Evolutionary conservation across 2,113 vertebrate species (phyloP), one percentile per base, ranked within the genome.

Genomic region (Probosciger aterrimus): DNA sequence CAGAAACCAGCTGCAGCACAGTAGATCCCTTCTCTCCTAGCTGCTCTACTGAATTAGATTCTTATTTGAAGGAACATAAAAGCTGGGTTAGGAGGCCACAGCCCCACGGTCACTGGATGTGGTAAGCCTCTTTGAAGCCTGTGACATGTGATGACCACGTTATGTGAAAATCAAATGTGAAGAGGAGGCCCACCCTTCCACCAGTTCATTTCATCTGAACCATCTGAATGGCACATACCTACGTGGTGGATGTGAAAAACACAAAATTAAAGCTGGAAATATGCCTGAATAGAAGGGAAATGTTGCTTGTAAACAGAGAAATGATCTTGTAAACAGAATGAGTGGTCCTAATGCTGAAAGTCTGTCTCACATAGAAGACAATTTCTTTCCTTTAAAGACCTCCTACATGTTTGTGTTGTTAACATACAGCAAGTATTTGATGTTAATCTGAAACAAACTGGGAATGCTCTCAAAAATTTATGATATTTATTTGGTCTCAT

Each of bases 221-320:
- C 57, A 23, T 15, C 41, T 22, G 41, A 37, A n/a, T 2, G 20
- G 43, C 63, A 41, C 5, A 4, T 2, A 50, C 13, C 3, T 33
- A 33, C 0, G 0, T 11, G 22, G 18, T 10, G 30, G 37, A 28
- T 43, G 7, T 39, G 23, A 37, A 25, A 43, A 39, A 6, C 24
- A 43, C 23, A 14, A 33, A 31, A 76, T 33, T 14, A 55, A 67
- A 78, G 59, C 44, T 53, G 68, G 33, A 88, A 75, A 35, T 28
- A 35, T 2, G 33, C 7, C 55, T 65, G 68, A 33, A 43, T 2
- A 4, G 31, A 78, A 78, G 39, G 18, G 63, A 27, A 76, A 55
- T 7, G 6, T 31, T 93, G 60, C 55, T 68, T 79, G 25, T 60
- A 87, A 94, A 91, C 52, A 93, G 46, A 59, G 77, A 78, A 75